Percentiles rank a stretch among this genome's conserved stretches.
Conservation (phyloP, 1,140 invertebrate genomes). For the Brachionus paranguensis region DNA sequence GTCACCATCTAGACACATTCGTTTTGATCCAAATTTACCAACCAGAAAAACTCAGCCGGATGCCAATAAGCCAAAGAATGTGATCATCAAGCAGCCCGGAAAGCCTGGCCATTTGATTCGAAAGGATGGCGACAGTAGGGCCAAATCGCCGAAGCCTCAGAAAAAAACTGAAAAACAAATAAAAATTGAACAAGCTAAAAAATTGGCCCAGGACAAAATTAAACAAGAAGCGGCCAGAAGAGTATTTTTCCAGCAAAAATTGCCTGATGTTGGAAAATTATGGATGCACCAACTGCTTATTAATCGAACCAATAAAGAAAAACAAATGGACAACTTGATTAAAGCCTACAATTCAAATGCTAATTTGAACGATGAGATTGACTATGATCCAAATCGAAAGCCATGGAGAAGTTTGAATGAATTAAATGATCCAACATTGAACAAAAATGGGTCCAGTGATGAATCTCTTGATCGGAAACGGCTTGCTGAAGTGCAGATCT, state of each 20-base stretch:
- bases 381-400: slow-evolving; percentile 7
- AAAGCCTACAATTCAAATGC: not conserved
- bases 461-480: not conserved
- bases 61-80: not conserved
- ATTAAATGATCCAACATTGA: slow-evolving; percentile 29
- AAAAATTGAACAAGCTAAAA: slow-evolving; percentile 16
- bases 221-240: slow-evolving; percentile 17
- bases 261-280: slow-evolving; percentile 23
- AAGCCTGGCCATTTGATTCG: slow-evolving; percentile 15
- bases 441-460: not conserved
- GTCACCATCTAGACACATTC: not conserved
- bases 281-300: slow-evolving; percentile 29
- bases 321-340: not conserved
- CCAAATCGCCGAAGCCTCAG: not conserved
- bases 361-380: not conserved
- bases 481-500: slow-evolving; percentile 23
- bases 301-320: not conserved
- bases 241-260: slow-evolving; percentile 15
- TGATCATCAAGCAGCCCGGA: slow-evolving; percentile 8
- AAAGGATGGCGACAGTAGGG: not conserved
- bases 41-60: not conserved
- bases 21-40: slow-evolving; percentile 23
- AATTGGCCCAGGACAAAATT: not conserved
- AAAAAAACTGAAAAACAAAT: not conserved
- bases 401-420: not conserved